Evolutionary conservation across 2,113 vertebrate species (phyloP).

Genomic region (Mionectes macconnelli): DNA sequence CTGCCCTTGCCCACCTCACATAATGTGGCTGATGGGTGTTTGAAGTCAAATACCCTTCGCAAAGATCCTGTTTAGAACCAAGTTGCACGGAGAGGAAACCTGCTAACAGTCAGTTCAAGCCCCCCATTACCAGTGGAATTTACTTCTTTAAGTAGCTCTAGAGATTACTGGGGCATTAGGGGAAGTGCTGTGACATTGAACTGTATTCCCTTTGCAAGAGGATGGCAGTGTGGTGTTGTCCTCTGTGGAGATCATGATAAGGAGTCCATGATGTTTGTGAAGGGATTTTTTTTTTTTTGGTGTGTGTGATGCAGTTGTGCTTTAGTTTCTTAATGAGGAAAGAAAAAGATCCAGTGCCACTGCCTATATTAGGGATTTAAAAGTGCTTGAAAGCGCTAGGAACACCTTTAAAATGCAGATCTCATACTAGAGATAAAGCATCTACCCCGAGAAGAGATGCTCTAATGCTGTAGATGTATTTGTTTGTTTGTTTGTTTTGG

Average conservation of each 20-base stretch:
- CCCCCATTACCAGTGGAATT: neutral
- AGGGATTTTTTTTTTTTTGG: neutral
- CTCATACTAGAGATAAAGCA: constrained; percentile 38
- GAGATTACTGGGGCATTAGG: constrained; percentile 6
- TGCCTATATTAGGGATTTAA: neutral
- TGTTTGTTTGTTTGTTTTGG: constrained; percentile 60
- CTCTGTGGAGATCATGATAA: neutral
- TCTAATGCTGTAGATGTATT: constrained; percentile 38
- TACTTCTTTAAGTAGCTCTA: constrained; percentile 9
- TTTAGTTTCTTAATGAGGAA: neutral
- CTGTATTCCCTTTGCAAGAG: neutral
- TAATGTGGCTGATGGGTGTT: neutral
- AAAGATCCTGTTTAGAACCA: constrained; percentile 6
- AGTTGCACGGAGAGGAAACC: neutral
- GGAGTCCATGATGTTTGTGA: neutral
- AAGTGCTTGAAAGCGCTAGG: neutral
- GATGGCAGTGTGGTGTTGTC: neutral
- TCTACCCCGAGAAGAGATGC: neutral
- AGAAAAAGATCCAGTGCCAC: neutral
- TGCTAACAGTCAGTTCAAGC: neutral
- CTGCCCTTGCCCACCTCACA: neutral
- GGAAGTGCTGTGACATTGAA: constrained; percentile 10
- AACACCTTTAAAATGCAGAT: constrained; percentile 5
- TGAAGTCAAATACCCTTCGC: neutral
- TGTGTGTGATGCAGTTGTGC: neutral